Evolutionary conservation across 1,140 invertebrate species (phyloP).

Genomic region (Lepeophtheirus salmonis): DNA sequence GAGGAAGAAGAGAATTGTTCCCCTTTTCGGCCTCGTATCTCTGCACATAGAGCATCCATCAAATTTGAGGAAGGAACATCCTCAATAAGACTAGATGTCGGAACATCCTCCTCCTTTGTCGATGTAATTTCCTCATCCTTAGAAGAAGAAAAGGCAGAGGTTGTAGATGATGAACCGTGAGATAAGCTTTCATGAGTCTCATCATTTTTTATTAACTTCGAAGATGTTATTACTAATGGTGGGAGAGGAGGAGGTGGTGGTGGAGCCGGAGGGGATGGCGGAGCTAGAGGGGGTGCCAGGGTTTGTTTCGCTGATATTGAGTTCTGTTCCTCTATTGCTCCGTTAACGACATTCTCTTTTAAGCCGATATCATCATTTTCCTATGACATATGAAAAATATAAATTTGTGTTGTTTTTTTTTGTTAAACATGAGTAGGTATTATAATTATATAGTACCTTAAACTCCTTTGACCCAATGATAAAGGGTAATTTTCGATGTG

Average conservation of each 20-base stretch:
- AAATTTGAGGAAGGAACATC: not conserved
- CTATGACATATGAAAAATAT: not conserved
- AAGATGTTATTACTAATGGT: not conserved
- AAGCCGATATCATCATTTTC: not conserved
- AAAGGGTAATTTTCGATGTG: too few relatives aligned
- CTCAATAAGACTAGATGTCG: not conserved
- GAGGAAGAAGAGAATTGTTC: too few relatives aligned
- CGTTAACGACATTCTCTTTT: too few relatives aligned
- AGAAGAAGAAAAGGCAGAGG: not conserved
- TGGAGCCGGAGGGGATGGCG: not conserved
- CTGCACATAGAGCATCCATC: not conserved
- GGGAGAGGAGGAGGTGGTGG: not conserved
- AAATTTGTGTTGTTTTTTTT: not conserved
- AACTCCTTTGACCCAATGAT: not conserved
- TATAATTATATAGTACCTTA: not conserved
- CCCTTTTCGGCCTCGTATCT: not conserved
- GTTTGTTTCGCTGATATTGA: not conserved
- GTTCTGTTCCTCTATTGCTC: not conserved
- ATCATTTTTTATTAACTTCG: not conserved
- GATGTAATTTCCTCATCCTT: not conserved
- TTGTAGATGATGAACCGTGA: not conserved
- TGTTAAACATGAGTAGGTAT: not conserved
- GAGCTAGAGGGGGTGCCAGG: not conserved
- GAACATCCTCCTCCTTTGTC: not conserved
- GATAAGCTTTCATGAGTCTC: not conserved